Evolutionary conservation across 1,140 invertebrate genomes (phyloP), one percentile per base, ranked within the genome.

Genomic region (Nephotettix cincticeps): DNA sequence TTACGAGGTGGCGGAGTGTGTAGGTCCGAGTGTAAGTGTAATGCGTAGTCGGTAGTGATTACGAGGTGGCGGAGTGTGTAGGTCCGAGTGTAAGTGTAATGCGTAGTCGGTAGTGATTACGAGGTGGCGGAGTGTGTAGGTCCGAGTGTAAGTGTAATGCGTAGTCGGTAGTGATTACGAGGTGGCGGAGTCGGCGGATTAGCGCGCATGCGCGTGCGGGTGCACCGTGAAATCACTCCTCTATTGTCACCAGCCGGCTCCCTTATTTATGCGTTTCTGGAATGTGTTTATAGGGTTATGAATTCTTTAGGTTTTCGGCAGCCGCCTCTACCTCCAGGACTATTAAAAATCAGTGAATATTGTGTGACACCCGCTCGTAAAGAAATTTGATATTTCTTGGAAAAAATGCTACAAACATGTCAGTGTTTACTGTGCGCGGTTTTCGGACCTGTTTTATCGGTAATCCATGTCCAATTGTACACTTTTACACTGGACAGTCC

Each of bases 271-370:
- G 56, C 21, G 64, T 67, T 27, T 27, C 23, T 9, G 64, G 64
- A 67, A 67, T 67, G 64, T 67, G 64, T 67, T 67, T 67, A 67
- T 67, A 67, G 64, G 64, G 32, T 67, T 67, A 67, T 27, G 29
- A 40, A 67, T 67, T 67, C 32, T 65, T 67, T 27, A 27, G 32
- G 32, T 43, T 61, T 61, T 61, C 23, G 64, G 64, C 64, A 61
- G 56, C 36, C 32, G 64, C 40, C 17, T 36, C 40, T 19, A 67
- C n/a, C 32, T 40, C 23, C 25, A 29, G 27, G 64, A 67, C 40
- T 67, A 67, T 67, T 67, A 67, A 67, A 67, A 67, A 67, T 67
- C 64, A 67, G 32, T 67, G 64, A 43, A 67, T 25, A 67, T 67
- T 67, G 40, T 43, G 64, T 67, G 64, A 65, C 63, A 36, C 63